Evolutionary conservation across 2,797 vertebrate genomes (phyloP), one percentile per base, ranked within the genome.

Genomic region (Somateria mollissima): DNA sequence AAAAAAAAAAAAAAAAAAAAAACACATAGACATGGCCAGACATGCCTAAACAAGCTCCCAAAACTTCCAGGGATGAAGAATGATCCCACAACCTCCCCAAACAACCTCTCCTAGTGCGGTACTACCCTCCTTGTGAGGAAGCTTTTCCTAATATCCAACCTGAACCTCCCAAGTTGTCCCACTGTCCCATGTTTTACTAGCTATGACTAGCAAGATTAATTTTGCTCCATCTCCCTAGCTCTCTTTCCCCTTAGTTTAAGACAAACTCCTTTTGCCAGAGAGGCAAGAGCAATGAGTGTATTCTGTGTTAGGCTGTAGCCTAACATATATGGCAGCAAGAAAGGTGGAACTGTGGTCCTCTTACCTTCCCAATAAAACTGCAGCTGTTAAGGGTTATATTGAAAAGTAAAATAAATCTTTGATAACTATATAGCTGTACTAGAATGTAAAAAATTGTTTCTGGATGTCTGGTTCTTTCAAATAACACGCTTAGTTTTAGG

Each of bases 301-400:
- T 4, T 22, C 25, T 45, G 2, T 8, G 1, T 24, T 71, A 64
- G 83, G 5, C 56, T 67, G 43, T 30, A n/a, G 41, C 39, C 20
- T 62, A 78, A 65, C 3, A 3, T 3, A 34, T 2, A 53, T 0
- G 0, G 20, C 6, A 19, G 25, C 45, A 53, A 41, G 32, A 58
- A 45, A 62, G 15, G 34, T 60, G 30, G 36, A 74, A 71, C 54
- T 8, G 15, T 12, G 36, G 51, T 73, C 13, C 41, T 47, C 76
- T 69, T n/a, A 54, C 62, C 45, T 62, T 54, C 53, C 51, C 5
- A 2, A 10, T 30, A 58, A 41, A 72, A 60, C 19, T 22, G 17
- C 56, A 84, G 41, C 76, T 73, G 67, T 53, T 54, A 58, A 54
- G 41, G 37, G 30, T 84, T 73, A 53, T 28, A 53, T 49, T 60